These are phyloP conservation scores for Alviniconcha strummeri DNA, from an alignment of 2,888 invertebrate species.

Conservation along the genomic window DNA sequence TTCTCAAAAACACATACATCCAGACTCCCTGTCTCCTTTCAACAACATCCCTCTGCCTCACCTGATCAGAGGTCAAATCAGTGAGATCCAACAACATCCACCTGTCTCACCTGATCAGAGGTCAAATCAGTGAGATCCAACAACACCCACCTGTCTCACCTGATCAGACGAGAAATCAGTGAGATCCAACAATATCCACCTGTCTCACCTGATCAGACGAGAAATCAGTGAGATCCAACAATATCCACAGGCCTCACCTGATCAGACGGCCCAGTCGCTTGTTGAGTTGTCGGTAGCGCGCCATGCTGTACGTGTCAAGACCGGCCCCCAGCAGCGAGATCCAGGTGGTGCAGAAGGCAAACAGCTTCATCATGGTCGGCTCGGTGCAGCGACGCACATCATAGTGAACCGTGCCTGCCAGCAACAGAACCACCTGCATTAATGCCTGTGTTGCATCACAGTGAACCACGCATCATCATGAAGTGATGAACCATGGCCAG, in stretches of 20 bases:
- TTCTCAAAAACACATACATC: neutral
- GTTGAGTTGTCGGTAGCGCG: constrained; percentile 82
- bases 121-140: neutral
- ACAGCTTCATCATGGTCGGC: constrained; percentile 80
- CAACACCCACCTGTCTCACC: neutral
- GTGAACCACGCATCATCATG: too few relatives aligned
- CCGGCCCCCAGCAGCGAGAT: constrained; percentile 81
- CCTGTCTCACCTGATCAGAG: neutral
- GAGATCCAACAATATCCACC: neutral
- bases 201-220: neutral
- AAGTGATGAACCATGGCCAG: too few relatives aligned
- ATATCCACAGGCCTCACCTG: constrained; percentile 53
- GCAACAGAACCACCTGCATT: too few relatives aligned
- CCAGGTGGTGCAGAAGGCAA: constrained; percentile 83
- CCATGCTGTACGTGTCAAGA: constrained; percentile 79
- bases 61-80: neutral
- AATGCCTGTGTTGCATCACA: too few relatives aligned
- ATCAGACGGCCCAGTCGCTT: constrained; percentile 73
- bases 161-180: neutral
- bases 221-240: neutral
- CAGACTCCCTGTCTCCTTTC: neutral
- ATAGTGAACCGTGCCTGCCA: constrained; percentile 49
- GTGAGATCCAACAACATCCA: too few relatives aligned
- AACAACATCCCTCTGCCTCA: neutral
- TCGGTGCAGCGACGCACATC: constrained; percentile 76